phyloP scores from a whole-genome alignment of 2,113 vertebrate species.

The Cyphomyrus plagiostoma region DNA sequence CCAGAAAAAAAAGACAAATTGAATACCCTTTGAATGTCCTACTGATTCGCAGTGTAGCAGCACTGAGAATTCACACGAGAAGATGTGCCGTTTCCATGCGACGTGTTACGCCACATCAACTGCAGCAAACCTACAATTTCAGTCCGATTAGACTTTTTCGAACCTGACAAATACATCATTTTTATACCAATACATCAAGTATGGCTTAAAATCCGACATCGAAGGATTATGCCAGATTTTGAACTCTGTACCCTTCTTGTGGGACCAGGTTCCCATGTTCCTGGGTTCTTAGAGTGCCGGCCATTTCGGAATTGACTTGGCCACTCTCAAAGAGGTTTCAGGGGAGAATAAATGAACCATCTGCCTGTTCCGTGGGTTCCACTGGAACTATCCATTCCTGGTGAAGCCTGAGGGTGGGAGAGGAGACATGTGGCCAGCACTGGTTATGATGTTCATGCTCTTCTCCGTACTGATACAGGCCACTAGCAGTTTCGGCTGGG shows the following conservation, averaged over 20 bases:
- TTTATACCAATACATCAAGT: background rate
- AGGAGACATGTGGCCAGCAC: background rate
- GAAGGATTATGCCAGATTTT: background rate
- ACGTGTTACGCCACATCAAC: background rate
- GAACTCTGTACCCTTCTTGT: background rate
- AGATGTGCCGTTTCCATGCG: background rate
- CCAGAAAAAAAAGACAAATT: background rate
- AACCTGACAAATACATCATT: background rate
- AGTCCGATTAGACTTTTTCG: background rate
- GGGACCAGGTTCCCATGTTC: background rate
- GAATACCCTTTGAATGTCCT: background rate
- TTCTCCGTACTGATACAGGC: background rate
- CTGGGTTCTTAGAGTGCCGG: background rate
- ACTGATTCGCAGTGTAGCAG: background rate
- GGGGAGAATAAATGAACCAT: slow-evolving; percentile 11
- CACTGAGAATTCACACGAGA: background rate
- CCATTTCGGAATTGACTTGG: background rate
- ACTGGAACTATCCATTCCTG: background rate
- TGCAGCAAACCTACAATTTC: background rate
- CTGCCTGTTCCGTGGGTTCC: background rate
- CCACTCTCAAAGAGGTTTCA: background rate
- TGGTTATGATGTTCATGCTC: background rate
- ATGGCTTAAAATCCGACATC: background rate
- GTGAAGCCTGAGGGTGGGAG: background rate
- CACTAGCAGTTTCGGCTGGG: background rate